phyloP scores from a whole-genome alignment of 1,140 invertebrate genomes.

The Platorchestia sp. region DNA sequence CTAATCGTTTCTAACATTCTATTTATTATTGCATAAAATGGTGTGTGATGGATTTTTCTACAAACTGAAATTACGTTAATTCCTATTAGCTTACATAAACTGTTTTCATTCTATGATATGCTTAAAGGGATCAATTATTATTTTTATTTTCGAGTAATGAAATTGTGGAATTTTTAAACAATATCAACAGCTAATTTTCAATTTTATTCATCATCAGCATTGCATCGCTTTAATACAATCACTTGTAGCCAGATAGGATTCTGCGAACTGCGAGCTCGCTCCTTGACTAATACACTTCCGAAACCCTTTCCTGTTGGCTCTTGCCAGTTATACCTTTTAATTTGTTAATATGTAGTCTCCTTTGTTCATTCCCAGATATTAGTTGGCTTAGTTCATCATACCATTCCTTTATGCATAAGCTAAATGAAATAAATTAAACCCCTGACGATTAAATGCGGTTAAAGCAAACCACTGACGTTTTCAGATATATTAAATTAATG shows the following conservation, averaged over 20 bases:
- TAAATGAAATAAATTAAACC: too few species aligned
- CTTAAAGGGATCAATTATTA: not conserved
- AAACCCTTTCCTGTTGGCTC: not conserved
- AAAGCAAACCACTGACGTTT: too few species aligned
- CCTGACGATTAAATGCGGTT: too few species aligned
- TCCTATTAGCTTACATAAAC: not conserved
- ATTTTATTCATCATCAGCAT: not conserved
- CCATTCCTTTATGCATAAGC: not conserved
- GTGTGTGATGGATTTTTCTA: not conserved
- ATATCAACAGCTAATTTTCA: not conserved
- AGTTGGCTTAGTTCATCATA: not conserved
- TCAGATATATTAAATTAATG: too few species aligned
- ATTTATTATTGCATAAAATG: not conserved
- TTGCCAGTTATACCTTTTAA: not conserved
- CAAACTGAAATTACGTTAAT: not conserved
- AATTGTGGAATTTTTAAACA: not conserved
- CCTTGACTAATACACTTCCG: not conserved
- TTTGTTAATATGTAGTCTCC: not conserved
- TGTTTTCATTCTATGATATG: not conserved
- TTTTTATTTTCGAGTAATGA: not conserved
- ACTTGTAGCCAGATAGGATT: not conserved
- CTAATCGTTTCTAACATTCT: not conserved
- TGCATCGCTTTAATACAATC: not conserved
- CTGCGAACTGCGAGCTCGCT: not conserved
- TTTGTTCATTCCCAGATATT: not conserved